Evolutionary conservation across 2,113 vertebrate genomes (phyloP).

Genomic region (Taurulus bubalis): DNA sequence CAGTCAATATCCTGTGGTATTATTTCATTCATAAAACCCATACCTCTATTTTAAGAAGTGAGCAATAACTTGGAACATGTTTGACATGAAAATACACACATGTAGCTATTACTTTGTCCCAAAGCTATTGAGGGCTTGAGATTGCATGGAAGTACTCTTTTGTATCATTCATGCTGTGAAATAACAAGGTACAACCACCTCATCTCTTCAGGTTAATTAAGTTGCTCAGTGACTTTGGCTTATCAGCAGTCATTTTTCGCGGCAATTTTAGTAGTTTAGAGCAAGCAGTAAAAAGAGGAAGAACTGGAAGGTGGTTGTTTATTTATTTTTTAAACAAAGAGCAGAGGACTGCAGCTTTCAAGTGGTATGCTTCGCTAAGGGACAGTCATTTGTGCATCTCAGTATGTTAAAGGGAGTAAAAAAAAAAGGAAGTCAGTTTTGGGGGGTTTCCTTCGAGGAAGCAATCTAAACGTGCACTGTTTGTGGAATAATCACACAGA

Average conservation of each 20-base stretch:
- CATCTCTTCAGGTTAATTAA: constrained; percentile 42
- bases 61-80: constrained; percentile 35
- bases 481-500: constrained; percentile 22
- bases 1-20: constrained; percentile 32
- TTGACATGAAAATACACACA: constrained; percentile 23
- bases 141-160: constrained; percentile 2
- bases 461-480: constrained; percentile 43
- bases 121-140: constrained; percentile 33
- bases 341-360: constrained; percentile 57
- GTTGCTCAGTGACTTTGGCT: constrained; percentile 40
- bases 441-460: constrained; percentile 20
- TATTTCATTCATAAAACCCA: constrained; percentile 21
- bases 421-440: constrained; percentile 30
- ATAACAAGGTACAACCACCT: constrained; percentile 53
- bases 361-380: constrained; percentile 10
- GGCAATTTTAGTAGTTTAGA: constrained; percentile 15
- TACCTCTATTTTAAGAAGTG: constrained; percentile 48
- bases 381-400: constrained; percentile 46
- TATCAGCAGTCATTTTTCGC: constrained; percentile 13
- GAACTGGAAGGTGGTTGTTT: constrained; percentile 40
- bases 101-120: constrained; percentile 34
- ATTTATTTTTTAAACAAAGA: constrained; percentile 55
- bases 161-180: constrained; percentile 75
- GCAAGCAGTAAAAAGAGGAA: constrained; percentile 25
- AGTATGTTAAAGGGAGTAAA: constrained; percentile 26